Conservation (phyloP, 30 jellyfish, hydroid and myxozoan species). For the Aurelia sp. region DNA sequence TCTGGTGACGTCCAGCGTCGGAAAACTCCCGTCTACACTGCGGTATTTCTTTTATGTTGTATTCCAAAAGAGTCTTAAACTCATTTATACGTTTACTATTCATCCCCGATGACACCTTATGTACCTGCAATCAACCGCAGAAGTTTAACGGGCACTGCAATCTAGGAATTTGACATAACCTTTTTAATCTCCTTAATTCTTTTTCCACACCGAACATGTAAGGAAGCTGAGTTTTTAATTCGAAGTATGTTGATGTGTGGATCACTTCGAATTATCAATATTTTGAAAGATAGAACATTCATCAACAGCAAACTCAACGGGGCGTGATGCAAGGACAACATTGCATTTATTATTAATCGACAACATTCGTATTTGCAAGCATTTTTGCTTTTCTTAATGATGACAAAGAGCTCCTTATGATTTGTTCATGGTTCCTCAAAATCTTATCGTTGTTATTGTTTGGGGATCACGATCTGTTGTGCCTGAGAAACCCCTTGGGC, state of each 20-base stretch:
- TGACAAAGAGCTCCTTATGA: too few species aligned
- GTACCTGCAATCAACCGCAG: constrained; percentile 69
- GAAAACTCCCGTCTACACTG: background rate
- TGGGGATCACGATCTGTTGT: too few species aligned
- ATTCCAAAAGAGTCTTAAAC: background rate
- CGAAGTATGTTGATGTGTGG: constrained; percentile 1
- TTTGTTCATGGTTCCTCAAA: too few species aligned
- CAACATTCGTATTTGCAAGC: too few species aligned
- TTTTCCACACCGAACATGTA: constrained; percentile 1
- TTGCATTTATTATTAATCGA: too few species aligned
- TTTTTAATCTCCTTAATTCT: constrained; percentile 34
- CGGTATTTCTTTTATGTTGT: constrained; percentile 5
- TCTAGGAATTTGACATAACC: constrained; percentile 40
- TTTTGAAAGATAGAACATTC: background rate
- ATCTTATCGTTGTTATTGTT: too few species aligned
- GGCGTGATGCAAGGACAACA: too few species aligned
- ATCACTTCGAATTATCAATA: too few species aligned
- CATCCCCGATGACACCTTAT: constrained; percentile 27
- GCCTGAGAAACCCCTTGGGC: too few species aligned
- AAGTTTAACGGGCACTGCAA: constrained; percentile 36
- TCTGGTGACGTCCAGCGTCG: background rate
- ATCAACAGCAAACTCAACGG: background rate
- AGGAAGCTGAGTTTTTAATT: background rate
- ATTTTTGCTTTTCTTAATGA: too few species aligned
- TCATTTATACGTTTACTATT: constrained; percentile 36